Conservation (phyloP, 2,888 invertebrate species). For the Melanchra persicariae region DNA sequence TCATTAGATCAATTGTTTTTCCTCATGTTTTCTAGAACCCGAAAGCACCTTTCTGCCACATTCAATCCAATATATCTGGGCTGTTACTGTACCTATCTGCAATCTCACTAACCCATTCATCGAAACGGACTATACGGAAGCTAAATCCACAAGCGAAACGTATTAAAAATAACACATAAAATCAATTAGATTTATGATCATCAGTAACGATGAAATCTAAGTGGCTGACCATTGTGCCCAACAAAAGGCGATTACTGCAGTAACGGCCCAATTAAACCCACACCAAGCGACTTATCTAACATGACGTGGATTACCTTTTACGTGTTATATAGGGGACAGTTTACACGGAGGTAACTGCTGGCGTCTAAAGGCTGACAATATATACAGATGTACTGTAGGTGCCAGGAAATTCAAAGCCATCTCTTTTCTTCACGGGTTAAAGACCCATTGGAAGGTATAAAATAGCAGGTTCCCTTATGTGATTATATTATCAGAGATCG, state of each 20-base stretch:
- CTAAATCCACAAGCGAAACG: constrained; percentile 8
- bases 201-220: constrained; percentile 47
- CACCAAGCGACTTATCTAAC: constrained; percentile 41
- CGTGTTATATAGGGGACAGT: constrained; percentile 29
- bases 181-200: constrained; percentile 50
- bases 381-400: background rate
- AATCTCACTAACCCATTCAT: background rate
- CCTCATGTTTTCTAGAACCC: background rate
- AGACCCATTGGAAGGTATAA: background rate
- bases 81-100: background rate
- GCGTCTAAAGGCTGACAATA: background rate
- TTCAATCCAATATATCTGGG: background rate
- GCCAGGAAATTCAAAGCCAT: no score
- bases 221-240: constrained; percentile 35
- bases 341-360: background rate
- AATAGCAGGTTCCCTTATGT: background rate
- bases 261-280: constrained; percentile 55
- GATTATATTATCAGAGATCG: background rate
- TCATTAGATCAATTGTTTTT: background rate
- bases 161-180: constrained; percentile 17
- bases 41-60: no score
- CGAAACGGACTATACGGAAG: constrained; percentile 1
- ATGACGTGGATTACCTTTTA: constrained; percentile 57
- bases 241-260: constrained; percentile 52
- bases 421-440: background rate